phyloP scores from a whole-genome alignment of 2,113 vertebrate genomes.

The Pelodiscus sinensis region DNA sequence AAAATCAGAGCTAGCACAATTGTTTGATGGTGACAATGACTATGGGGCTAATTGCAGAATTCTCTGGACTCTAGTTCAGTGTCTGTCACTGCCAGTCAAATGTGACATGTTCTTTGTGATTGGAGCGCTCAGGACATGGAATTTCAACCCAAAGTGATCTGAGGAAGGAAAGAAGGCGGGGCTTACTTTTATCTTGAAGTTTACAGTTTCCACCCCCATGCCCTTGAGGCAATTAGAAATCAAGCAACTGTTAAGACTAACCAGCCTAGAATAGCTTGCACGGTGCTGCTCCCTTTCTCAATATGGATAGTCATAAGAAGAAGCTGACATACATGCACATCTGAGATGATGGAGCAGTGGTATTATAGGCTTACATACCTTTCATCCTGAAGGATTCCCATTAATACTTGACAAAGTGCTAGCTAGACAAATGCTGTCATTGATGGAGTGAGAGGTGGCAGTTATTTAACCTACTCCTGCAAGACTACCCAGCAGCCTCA shows the following conservation, averaged over 20 bases:
- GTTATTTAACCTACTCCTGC: neutral
- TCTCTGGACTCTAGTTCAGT: slow-evolving; percentile 56
- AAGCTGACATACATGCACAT: too few species aligned
- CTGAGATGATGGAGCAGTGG: neutral
- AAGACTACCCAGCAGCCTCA: neutral
- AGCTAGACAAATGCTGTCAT: neutral
- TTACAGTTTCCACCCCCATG: neutral
- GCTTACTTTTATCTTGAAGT: slow-evolving; percentile 12
- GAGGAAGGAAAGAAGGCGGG: slow-evolving; percentile 39
- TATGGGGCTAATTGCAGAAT: slow-evolving; percentile 72
- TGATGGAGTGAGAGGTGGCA: neutral
- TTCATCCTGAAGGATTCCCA: slow-evolving; percentile 10
- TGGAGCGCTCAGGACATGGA: neutral
- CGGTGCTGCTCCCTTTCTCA: neutral
- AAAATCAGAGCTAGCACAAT: slow-evolving; percentile 56
- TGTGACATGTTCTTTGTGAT: slow-evolving; percentile 48
- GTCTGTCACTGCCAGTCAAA: slow-evolving; percentile 53
- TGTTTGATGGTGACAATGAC: slow-evolving; percentile 66
- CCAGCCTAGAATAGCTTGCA: neutral
- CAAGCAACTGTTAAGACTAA: neutral
- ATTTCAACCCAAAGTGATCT: slow-evolving; percentile 33
- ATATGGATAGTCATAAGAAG: neutral
- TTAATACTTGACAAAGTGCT: slow-evolving; percentile 1
- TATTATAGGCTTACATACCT: neutral
- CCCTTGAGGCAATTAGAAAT: neutral